Conservation (phyloP, 2,888 invertebrate species). For the Liposcelis brunnea region DNA sequence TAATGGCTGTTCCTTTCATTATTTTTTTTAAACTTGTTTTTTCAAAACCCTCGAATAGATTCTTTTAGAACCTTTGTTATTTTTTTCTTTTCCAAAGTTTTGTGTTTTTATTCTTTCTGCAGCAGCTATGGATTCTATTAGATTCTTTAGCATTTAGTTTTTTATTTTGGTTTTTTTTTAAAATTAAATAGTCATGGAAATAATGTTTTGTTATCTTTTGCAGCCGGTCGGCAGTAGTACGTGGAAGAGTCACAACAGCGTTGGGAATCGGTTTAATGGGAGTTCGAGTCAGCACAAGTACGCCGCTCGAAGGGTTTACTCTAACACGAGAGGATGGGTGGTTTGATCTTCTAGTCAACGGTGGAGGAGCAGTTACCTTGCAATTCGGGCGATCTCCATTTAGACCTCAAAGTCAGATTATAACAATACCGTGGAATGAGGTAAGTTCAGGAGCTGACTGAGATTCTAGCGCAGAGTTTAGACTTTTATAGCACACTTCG, state of each 20-base stretch:
- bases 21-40: conserved; percentile 23
- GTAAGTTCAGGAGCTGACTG: too few species aligned
- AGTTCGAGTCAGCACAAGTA: conserved; percentile 84
- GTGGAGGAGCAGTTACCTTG: conserved; percentile 91
- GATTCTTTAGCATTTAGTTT: conserved; percentile 8
- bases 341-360: conserved; percentile 98
- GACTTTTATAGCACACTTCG: conserved; percentile 3
- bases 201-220: conserved; percentile 17
- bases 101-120: conserved; percentile 19
- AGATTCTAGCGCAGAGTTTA: conserved; percentile 7
- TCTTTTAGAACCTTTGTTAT: conserved; percentile 9
- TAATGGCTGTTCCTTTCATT: conserved; percentile 6
- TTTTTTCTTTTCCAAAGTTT: conserved; percentile 16
- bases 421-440: conserved; percentile 94
- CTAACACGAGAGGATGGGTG: conserved; percentile 80
- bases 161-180: conserved; percentile 7
- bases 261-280: conserved; percentile 90
- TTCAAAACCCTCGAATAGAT: not conserved
- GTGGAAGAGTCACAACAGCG: conserved; percentile 82
- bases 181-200: too few species aligned
- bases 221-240: conserved; percentile 93
- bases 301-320: conserved; percentile 91
- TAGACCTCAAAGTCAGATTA: conserved; percentile 69
- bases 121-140: conserved; percentile 16
- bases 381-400: conserved; percentile 88